Conservation (phyloP, 2,113 vertebrate genomes). For the Pangasianodon hypophthalmus region DNA sequence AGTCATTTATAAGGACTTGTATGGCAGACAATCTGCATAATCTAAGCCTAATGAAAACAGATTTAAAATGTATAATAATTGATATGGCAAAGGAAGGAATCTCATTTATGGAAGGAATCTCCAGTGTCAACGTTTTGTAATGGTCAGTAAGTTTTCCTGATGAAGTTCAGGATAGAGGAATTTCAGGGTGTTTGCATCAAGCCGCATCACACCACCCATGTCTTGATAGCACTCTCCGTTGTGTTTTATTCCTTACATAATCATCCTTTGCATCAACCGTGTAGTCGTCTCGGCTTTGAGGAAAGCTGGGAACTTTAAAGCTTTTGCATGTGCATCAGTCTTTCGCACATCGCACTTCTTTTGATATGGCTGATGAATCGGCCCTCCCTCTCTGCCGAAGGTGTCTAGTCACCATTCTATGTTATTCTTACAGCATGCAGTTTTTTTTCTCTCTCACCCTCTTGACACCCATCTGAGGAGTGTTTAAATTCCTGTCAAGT, state of each 20-base stretch:
- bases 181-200: neutral
- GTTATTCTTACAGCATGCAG: neutral
- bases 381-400: neutral
- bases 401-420: neutral
- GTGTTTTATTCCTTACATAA: neutral
- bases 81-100: too few species aligned
- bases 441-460: conserved; percentile 18
- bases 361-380: neutral
- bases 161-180: neutral
- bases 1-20: neutral
- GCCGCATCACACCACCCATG: too few species aligned
- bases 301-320: conserved; percentile 2
- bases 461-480: conserved; percentile 30
- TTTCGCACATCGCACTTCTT: neutral
- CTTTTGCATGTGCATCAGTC: conserved; percentile 9
- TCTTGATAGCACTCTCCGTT: neutral
- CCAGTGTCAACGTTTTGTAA: neutral
- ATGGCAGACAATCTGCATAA: neutral
- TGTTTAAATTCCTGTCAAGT: conserved; percentile 52
- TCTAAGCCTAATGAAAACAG: neutral
- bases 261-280: neutral
- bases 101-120: neutral
- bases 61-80: neutral
- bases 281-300: neutral
- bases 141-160: neutral